Conservation (phyloP, 2,797 vertebrate genomes). For the Manis crassicaudata region DNA sequence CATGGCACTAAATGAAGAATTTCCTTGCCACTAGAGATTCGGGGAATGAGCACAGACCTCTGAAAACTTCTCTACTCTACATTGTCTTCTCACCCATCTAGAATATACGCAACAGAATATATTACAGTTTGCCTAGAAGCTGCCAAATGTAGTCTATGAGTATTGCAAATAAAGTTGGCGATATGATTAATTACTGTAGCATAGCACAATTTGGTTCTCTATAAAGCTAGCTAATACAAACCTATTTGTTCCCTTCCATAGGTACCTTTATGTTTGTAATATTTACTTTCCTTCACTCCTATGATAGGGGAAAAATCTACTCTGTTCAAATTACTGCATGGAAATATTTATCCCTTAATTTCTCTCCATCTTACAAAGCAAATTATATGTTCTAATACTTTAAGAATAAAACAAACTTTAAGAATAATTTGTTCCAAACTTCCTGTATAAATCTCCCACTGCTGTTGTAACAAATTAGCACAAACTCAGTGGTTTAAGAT, state of each 20-base stretch:
- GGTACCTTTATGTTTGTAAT: background rate
- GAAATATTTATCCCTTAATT: background rate
- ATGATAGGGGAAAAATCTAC: background rate
- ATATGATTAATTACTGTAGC: background rate
- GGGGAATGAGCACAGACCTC: background rate
- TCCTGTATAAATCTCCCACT: background rate
- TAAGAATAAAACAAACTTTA: background rate
- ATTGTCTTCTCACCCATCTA: background rate
- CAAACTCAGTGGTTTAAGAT: background rate
- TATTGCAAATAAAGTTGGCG: background rate
- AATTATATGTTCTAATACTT: background rate
- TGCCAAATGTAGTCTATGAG: background rate
- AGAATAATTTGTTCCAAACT: constrained; percentile 7
- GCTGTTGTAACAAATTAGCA: background rate
- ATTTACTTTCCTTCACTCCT: background rate
- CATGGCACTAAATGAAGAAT: background rate
- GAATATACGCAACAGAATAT: no score
- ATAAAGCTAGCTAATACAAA: constrained; percentile 27
- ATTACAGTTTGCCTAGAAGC: background rate
- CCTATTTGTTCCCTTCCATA: background rate
- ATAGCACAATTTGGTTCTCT: background rate
- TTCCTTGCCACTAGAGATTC: background rate
- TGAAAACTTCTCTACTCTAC: background rate
- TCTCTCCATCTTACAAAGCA: background rate
- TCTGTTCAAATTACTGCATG: background rate